These are phyloP conservation scores for Ligdia adustata DNA, from an alignment of 2,888 invertebrate species.

Conservation along the genomic window DNA sequence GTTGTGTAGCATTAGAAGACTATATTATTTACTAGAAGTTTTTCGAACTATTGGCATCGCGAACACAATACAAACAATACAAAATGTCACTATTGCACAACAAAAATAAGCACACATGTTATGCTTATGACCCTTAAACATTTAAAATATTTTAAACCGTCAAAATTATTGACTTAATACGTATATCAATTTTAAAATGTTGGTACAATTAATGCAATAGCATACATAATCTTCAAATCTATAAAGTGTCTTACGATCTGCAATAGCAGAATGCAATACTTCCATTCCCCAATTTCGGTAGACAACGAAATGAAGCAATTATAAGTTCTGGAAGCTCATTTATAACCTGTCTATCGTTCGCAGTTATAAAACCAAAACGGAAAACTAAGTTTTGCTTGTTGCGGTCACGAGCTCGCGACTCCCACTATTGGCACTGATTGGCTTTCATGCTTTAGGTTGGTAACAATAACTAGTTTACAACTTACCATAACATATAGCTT, in stretches of 20 bases:
- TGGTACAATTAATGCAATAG: too few relatives aligned
- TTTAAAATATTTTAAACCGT: too few relatives aligned
- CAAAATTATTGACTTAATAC: too few relatives aligned
- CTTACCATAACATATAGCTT: background rate
- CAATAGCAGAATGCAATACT: slow-evolving; percentile 36
- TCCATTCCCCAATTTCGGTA: slow-evolving; percentile 43
- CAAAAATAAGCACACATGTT: too few relatives aligned
- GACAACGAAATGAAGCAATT: slow-evolving; percentile 80
- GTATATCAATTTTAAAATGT: too few relatives aligned
- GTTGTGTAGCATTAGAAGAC: too few relatives aligned
- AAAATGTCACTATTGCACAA: too few relatives aligned
- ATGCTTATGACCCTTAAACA: too few relatives aligned
- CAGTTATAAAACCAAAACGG: slow-evolving; percentile 73
- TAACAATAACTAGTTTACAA: slow-evolving; percentile 6
- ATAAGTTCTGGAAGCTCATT: slow-evolving; percentile 79
- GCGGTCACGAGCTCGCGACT: slow-evolving; percentile 57
- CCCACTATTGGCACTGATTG: slow-evolving; percentile 42
- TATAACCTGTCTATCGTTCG: slow-evolving; percentile 78
- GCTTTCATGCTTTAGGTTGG: slow-evolving; percentile 11
- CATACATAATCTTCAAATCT: background rate
- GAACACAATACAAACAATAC: too few relatives aligned
- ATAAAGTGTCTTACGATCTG: background rate
- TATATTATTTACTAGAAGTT: too few relatives aligned
- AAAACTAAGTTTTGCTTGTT: slow-evolving; percentile 68
- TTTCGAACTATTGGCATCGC: too few relatives aligned